Conservation (phyloP, 2,888 invertebrate genomes). For the Aphidoletes aphidimyza region DNA sequence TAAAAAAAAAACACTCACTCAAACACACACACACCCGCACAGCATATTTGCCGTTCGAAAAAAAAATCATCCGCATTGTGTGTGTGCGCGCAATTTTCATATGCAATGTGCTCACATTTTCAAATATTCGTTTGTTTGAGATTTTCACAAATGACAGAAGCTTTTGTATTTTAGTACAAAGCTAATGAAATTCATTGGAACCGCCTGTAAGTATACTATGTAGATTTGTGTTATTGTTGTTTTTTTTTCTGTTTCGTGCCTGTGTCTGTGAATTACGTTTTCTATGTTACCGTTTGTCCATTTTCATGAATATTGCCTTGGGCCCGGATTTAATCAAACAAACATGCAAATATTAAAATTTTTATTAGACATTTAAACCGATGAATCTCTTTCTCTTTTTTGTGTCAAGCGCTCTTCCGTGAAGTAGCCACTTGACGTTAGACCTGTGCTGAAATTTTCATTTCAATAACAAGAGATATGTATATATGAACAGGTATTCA, state of each 20-base stretch:
- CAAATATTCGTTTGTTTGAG: too few relatives aligned
- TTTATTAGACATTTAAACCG: neutral
- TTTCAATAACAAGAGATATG: too few relatives aligned
- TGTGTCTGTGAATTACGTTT: too few relatives aligned
- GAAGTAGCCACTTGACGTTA: neutral
- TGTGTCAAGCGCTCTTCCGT: neutral
- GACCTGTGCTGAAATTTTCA: neutral
- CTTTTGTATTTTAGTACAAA: neutral
- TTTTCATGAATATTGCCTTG: too few relatives aligned
- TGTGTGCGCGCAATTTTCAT: too few relatives aligned
- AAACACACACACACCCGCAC: too few relatives aligned
- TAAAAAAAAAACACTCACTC: neutral
- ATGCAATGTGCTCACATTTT: too few relatives aligned
- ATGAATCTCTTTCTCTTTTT: neutral
- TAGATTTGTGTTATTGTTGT: neutral
- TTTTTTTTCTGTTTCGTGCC: neutral
- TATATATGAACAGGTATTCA: too few relatives aligned
- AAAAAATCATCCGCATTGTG: too few relatives aligned
- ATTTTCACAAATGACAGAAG: neutral
- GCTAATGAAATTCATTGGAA: neutral
- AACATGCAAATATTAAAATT: neutral
- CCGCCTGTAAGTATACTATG: conserved; percentile 5
- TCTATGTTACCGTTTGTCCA: too few relatives aligned
- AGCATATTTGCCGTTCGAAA: too few relatives aligned
- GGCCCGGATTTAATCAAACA: neutral